Percentiles rank a stretch among this genome's conserved stretches.
These are phyloP conservation scores for Poecile montanus DNA, from an alignment of 2,797 vertebrate species.

Conservation along the genomic window DNA sequence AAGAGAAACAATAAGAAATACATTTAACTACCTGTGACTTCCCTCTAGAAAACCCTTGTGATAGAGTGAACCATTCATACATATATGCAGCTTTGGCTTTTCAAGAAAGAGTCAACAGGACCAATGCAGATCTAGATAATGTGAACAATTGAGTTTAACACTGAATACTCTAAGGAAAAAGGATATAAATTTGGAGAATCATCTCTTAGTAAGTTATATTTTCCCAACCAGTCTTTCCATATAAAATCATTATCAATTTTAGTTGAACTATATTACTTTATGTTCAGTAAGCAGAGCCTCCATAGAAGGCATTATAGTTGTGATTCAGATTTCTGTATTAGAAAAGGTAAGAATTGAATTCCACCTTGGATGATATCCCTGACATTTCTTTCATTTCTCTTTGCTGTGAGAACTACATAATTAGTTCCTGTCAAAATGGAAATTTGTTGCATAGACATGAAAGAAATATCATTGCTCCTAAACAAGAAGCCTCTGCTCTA, in stretches of 20 bases:
- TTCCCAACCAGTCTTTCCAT: not conserved
- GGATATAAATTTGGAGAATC: not conserved
- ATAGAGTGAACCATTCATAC: not conserved
- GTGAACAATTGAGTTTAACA: not conserved
- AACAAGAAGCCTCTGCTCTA: not conserved
- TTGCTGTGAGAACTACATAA: not conserved
- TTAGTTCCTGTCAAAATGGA: slow-evolving; percentile 26
- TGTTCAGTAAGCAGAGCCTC: not conserved
- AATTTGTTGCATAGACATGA: not conserved
- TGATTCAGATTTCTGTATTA: slow-evolving; percentile 21
- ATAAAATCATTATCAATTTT: slow-evolving; percentile 12
- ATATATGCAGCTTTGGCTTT: not conserved
- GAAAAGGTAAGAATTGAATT: slow-evolving; percentile 25
- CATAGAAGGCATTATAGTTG: not conserved
- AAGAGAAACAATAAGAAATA: not conserved
- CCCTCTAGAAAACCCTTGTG: not conserved
- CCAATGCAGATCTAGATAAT: not conserved
- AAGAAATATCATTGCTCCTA: not conserved
- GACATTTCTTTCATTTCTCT: slow-evolving; percentile 15
- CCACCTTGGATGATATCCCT: not conserved
- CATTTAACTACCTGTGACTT: not conserved
- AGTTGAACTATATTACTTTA: not conserved
- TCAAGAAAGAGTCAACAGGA: not conserved
- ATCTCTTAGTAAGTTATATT: not conserved
- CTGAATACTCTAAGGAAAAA: not conserved